Evolutionary conservation across 1,140 invertebrate genomes (phyloP).

Genomic region (Zaprionus taronus): DNA sequence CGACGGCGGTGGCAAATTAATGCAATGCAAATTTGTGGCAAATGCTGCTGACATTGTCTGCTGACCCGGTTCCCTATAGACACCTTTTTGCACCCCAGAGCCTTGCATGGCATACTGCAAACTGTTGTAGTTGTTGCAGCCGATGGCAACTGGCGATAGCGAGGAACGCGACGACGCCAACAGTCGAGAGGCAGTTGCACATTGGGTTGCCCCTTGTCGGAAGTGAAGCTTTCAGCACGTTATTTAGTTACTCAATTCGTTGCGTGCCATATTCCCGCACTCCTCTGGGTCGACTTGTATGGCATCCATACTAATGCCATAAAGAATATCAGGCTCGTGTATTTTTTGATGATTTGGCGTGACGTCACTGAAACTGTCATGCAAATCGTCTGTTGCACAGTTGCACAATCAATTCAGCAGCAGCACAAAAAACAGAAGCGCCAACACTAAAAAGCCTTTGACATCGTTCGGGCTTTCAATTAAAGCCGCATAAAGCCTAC

Average conservation of each 20-base stretch:
- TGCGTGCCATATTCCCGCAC: neutral
- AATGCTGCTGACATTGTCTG: slow-evolving; percentile 72
- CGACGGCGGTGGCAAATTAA: slow-evolving; percentile 32
- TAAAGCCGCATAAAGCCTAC: slow-evolving; percentile 49
- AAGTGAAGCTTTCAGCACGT: slow-evolving; percentile 7
- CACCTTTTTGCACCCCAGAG: slow-evolving; percentile 26
- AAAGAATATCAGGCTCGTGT: neutral
- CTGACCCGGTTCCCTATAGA: slow-evolving; percentile 75
- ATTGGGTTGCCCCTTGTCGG: slow-evolving; percentile 23
- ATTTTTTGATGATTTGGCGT: neutral
- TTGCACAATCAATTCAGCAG: slow-evolving; percentile 42
- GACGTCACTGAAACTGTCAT: slow-evolving; percentile 1
- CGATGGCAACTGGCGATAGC: slow-evolving; percentile 24
- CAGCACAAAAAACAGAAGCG: neutral
- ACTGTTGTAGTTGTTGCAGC: neutral
- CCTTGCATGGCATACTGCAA: slow-evolving; percentile 45
- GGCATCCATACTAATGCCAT: neutral
- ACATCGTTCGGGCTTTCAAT: slow-evolving; percentile 54
- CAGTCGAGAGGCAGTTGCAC: slow-evolving; percentile 15
- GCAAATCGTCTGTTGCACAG: slow-evolving; percentile 12
- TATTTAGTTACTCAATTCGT: slow-evolving; percentile 3
- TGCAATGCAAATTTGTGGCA: slow-evolving; percentile 61
- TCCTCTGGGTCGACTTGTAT: neutral
- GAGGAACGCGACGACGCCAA: neutral
- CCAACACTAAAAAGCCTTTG: slow-evolving; percentile 29